A percentile compares a stretch with the other conserved stretches of the same genome.
These are phyloP conservation scores for Scotopteryx bipunctaria DNA, from an alignment of 2,888 invertebrate species.

Conservation along the genomic window DNA sequence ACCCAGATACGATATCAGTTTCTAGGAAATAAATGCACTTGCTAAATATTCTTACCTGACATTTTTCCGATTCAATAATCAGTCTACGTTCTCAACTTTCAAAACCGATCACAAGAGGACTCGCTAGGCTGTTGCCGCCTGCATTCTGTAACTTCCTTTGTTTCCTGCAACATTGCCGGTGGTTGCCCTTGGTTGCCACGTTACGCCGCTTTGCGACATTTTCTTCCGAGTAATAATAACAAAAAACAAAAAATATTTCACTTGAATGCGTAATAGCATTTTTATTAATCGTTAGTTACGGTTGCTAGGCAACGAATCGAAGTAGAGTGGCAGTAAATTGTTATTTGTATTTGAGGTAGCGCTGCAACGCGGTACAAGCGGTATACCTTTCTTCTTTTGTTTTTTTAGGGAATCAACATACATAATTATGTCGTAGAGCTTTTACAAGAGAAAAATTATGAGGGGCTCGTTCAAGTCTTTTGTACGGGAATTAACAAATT, in stretches of 20 bases:
- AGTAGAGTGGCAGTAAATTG: background rate
- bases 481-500: background rate
- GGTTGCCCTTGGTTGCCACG: constrained; percentile 64
- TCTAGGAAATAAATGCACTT: too few relatives aligned
- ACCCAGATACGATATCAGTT: too few relatives aligned
- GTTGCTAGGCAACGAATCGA: constrained; percentile 56
- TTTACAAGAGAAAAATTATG: background rate
- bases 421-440: too few relatives aligned
- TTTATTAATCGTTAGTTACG: constrained; percentile 39
- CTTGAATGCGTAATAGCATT: constrained; percentile 47
- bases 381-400: background rate
- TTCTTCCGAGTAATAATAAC: constrained; percentile 54
- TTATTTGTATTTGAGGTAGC: background rate
- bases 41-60: background rate
- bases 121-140: constrained; percentile 14
- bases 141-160: constrained; percentile 42
- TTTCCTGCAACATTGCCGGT: constrained; percentile 36
- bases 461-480: background rate
- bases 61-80: background rate
- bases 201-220: constrained; percentile 72
- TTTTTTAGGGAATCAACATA: too few relatives aligned
- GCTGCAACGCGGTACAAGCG: too few relatives aligned
- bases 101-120: too few relatives aligned
- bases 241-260: constrained; percentile 55
- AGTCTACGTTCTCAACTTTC: background rate